Evolutionary conservation across 2,797 vertebrate genomes (phyloP), one percentile per base, ranked within the genome.

Genomic region (Pangasius mekongensis): DNA sequence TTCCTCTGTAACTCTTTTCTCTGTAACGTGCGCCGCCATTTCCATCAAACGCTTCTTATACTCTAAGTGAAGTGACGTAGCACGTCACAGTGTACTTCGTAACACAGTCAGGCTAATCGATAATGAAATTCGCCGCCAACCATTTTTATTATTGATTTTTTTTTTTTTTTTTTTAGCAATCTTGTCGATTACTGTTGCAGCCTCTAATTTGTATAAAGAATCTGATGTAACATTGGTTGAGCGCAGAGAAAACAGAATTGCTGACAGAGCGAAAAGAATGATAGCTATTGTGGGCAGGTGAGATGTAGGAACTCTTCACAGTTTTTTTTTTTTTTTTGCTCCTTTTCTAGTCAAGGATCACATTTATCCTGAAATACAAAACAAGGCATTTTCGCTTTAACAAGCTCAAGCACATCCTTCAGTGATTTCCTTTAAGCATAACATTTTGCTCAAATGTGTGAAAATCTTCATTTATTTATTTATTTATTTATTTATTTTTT

Each of bases 281-380:
- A 56, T 33, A 22, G 14, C 20, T 33, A 33, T 33, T 1, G 3
- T 56, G 8, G n/a, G 10, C 18, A 30, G 30, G 27, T 78, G 16
- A 54, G 30, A 0, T 78, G 4, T 1, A 78, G 33, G 76, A 80
- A 54, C 13, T 27, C 22, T 74, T 49, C 27, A 33, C 9, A 58
- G 9, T 36, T 36, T 36, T 36, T 36, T 36, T 36, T 36, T 36
- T 1, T 80, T 36, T 30, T 43, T 2, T 5, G 22, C 3, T 27
- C 13, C 5, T 52, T 81, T 24, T 81, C 13, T 3, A 24, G 22
- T 60, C 0, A 81, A 60, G 1, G 1, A 60, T 13, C 18, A 22
- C 36, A 64, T 83, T 83, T 18, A 62, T 64, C 13, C 36, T 83
- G 33, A 62, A 62, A 64, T 82, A 39, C 58, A 62, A 64, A 47